A percentile compares a stretch with the other conserved stretches of the same genome.
These are phyloP conservation scores for Polydrusus tereticollis DNA, from an alignment of 2,888 invertebrate genomes.

Conservation along the genomic window DNA sequence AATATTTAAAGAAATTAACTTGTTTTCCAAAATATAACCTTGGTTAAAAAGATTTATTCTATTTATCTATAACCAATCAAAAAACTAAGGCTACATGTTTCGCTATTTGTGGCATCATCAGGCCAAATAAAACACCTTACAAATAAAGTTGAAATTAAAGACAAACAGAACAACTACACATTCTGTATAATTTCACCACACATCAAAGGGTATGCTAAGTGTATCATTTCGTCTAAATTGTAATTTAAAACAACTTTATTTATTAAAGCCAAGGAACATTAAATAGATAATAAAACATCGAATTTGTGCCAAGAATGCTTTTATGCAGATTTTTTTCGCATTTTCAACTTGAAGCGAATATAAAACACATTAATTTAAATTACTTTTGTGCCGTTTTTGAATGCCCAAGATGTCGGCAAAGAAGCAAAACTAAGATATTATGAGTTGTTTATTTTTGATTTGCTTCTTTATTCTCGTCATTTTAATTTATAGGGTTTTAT, in stretches of 20 bases:
- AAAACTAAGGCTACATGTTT: too few species aligned
- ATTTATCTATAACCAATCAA: too few species aligned
- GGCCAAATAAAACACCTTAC: too few species aligned
- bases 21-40: too few species aligned
- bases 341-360: constrained; percentile 26
- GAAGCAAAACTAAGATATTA: constrained; percentile 11
- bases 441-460: neutral
- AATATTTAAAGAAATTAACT: too few species aligned
- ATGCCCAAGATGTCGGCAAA: constrained; percentile 13
- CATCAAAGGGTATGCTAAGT: neutral
- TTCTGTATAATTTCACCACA: neutral
- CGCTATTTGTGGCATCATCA: too few species aligned
- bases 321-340: constrained; percentile 37
- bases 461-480: neutral
- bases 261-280: constrained; percentile 24
- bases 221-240: constrained; percentile 26
- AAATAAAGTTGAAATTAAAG: neutral
- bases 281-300: constrained; percentile 42
- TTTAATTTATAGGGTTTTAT: neutral
- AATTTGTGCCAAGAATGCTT: constrained; percentile 46
- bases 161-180: neutral
- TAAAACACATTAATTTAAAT: constrained; percentile 33
- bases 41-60: too few species aligned
- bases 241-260: constrained; percentile 23
- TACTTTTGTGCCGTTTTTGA: constrained; percentile 25